These are phyloP conservation scores for Trochalopteron elliotii DNA, from an alignment of 2,113 vertebrate species.

Conservation along the genomic window DNA sequence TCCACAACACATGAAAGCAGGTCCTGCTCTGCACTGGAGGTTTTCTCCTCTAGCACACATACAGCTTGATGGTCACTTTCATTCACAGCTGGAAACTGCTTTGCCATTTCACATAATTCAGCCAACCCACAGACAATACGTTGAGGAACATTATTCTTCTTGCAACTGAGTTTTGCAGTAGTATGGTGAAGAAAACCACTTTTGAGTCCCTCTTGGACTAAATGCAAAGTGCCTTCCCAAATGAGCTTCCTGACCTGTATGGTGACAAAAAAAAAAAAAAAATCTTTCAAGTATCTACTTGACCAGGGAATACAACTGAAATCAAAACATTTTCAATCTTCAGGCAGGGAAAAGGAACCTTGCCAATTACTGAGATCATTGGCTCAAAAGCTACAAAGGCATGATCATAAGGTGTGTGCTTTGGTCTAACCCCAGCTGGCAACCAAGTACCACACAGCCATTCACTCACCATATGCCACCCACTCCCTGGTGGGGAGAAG, in stretches of 20 bases:
- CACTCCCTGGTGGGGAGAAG: background rate
- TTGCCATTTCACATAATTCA: slow-evolving; percentile 91
- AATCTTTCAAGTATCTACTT: background rate
- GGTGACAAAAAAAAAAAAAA: background rate
- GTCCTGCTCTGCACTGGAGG: slow-evolving; percentile 72
- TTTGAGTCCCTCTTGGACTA: slow-evolving; percentile 79
- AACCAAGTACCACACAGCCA: background rate
- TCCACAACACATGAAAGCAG: slow-evolving; percentile 81
- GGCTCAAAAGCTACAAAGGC: background rate
- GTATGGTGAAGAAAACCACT: slow-evolving; percentile 74
- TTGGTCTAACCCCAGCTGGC: background rate
- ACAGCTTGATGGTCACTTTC: slow-evolving; percentile 41
- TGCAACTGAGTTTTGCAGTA: background rate
- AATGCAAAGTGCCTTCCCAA: slow-evolving; percentile 77
- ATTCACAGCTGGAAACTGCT: slow-evolving; percentile 73
- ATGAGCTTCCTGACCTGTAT: slow-evolving; percentile 82
- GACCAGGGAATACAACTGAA: background rate
- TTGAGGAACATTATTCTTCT: slow-evolving; percentile 1
- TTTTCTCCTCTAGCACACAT: slow-evolving; percentile 50
- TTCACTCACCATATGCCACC: background rate
- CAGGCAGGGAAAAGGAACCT: background rate
- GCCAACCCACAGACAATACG: slow-evolving; percentile 73
- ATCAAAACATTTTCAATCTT: background rate
- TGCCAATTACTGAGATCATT: background rate
- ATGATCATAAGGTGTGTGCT: background rate